Base-by-base conservation (phyloP, 2,113 vertebrate genomes). In the Carassius auratus region DNA sequence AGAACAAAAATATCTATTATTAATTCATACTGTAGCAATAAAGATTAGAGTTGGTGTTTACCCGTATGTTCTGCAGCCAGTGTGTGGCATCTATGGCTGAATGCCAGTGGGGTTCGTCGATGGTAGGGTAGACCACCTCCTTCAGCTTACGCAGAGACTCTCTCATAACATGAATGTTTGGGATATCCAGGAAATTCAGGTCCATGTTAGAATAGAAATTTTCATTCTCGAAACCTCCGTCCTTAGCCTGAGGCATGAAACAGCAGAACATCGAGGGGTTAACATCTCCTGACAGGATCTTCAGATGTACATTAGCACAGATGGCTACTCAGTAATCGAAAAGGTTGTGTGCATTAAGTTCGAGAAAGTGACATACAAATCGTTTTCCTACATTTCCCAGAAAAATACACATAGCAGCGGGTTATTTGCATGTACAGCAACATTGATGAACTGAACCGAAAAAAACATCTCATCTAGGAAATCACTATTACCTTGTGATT, bases 101-200 rank as follows among this genome's bases (percentile, higher is more conserved):
- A 12, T 98, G 93, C 98, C 98, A 99, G 84, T 92, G 96, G 0
- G 93, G 91, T 84, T 99, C 97, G 19, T 99, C 96, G 1, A 99
- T 97, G 1, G 95, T 94, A 0, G 98, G 98, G 90, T 99, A 99
- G 68, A 97, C 96, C 0, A 97, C 94, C 77, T 99, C 97, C 88
- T 98, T 99, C 61, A 99, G 91, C 85, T 99, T 99, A 15, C 98
- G 94, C 73, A 99, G 93, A 8, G 98, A 98, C 90, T 99, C 98
- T 57, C 98, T 93, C 96, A 99, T 99, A 14, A 99, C 98, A 0
- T 99, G 97, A n/a, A 99, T 99, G 85, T 99, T 99, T 23, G 97
- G 97, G 33, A 99, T 99, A 74, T 99, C 97, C 91, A 99, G 89
- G 84, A 99, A 99, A 73, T 95, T 93, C 10, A 99, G 93, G 81